Conservation (phyloP, 2,113 vertebrate species). For the Philantomba maxwellii region DNA sequence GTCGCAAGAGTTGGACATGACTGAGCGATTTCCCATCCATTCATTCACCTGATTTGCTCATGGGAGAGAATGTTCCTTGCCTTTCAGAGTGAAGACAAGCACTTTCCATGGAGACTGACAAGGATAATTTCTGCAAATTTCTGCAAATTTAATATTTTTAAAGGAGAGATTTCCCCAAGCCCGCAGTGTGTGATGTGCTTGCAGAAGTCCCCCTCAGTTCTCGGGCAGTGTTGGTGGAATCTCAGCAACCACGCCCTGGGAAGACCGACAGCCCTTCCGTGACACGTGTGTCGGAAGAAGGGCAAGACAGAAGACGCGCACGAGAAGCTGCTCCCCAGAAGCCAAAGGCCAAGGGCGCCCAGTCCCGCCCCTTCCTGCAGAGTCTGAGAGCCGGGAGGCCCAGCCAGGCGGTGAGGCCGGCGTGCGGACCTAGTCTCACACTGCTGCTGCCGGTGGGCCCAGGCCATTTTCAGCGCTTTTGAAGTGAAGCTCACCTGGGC, state of each 20-base stretch:
- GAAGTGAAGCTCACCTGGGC: slow-evolving; percentile 61
- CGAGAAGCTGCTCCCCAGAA: not conserved
- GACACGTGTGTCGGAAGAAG: not conserved
- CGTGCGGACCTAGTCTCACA: not conserved
- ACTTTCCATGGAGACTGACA: not conserved
- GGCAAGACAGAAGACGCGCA: not conserved
- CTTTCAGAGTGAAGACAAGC: not conserved
- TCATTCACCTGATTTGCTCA: not conserved
- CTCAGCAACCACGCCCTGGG: not conserved
- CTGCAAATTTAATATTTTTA: not conserved
- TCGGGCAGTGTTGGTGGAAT: not conserved
- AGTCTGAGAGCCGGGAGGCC: not conserved
- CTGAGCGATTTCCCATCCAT: not conserved
- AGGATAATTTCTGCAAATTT: no score
- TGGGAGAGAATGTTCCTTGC: not conserved
- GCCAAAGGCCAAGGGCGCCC: not conserved
- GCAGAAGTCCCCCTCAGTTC: not conserved
- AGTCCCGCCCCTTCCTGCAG: not conserved
- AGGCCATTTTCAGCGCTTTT: slow-evolving; percentile 58
- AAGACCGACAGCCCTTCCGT: rapidly evolving
- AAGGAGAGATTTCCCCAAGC: not conserved
- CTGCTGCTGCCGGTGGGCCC: not conserved
- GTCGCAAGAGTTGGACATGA: not conserved
- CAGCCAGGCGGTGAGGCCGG: not conserved
- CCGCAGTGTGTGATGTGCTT: not conserved